Percentiles rank a stretch among this genome's conserved stretches.
These are phyloP conservation scores for Mythimna albipuncta DNA, from an alignment of 2,888 invertebrate species.

Conservation along the genomic window DNA sequence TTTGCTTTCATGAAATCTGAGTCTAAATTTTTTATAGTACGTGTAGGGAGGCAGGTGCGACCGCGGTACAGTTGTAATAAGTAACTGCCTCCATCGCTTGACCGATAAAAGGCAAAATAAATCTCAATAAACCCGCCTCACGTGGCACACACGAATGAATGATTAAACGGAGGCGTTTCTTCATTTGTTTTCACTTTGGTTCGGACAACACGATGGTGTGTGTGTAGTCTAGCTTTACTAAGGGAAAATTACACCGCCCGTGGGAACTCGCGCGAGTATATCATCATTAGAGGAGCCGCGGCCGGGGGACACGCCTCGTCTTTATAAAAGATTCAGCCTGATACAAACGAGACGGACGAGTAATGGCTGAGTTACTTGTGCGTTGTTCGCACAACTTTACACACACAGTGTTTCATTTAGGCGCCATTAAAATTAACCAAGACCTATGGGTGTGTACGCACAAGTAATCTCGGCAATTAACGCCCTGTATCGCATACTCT, in stretches of 20 bases:
- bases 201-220: slow-evolving; percentile 79
- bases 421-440: slow-evolving; percentile 67
- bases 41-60: background rate
- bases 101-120: slow-evolving; percentile 82
- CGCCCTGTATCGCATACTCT: slow-evolving; percentile 45
- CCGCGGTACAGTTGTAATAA: slow-evolving; percentile 48
- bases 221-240: slow-evolving; percentile 76
- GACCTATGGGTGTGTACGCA: slow-evolving; percentile 57
- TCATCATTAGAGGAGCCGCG: slow-evolving; percentile 84
- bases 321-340: slow-evolving; percentile 89
- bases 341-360: slow-evolving; percentile 84
- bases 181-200: slow-evolving; percentile 89
- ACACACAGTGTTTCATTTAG: slow-evolving; percentile 65
- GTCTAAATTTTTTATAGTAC: background rate
- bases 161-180: slow-evolving; percentile 86
- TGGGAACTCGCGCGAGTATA: slow-evolving; percentile 84
- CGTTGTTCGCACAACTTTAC: slow-evolving; percentile 63
- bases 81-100: slow-evolving; percentile 66
- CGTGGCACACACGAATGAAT: slow-evolving; percentile 83
- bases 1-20: slow-evolving; percentile 13
- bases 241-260: slow-evolving; percentile 88
- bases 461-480: slow-evolving; percentile 61
- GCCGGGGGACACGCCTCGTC: slow-evolving; percentile 82
- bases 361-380: slow-evolving; percentile 74
- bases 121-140: slow-evolving; percentile 83